Percentiles rank a stretch among this genome's conserved stretches.
phyloP scores from a whole-genome alignment of 2,888 invertebrate genomes.

The Drosophila nr. fundita region DNA sequence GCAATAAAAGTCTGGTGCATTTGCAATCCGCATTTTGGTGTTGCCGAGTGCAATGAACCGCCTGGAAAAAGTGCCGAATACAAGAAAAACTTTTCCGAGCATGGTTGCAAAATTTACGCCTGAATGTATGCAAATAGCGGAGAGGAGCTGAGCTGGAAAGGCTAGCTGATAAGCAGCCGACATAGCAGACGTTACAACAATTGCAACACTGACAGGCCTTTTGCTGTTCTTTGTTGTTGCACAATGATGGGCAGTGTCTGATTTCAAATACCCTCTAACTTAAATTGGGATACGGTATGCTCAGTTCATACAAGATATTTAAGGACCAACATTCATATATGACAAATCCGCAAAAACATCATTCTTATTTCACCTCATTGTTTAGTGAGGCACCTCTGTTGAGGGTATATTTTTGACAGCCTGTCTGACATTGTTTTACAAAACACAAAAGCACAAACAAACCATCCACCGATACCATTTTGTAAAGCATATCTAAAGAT shows the following conservation, averaged over 20 bases:
- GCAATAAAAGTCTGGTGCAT: constrained; percentile 69
- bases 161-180: constrained; percentile 53
- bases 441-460: constrained; percentile 4
- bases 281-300: not conserved
- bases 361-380: not conserved
- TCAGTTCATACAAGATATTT: not conserved
- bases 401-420: not conserved
- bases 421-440: not conserved
- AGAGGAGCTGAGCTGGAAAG: constrained; percentile 6
- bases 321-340: not conserved
- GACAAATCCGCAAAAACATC: not conserved
- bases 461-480: constrained; percentile 13
- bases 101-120: constrained; percentile 49
- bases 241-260: constrained; percentile 37
- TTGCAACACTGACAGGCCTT: constrained; percentile 49
- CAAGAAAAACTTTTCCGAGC: constrained; percentile 51
- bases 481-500: constrained; percentile 31
- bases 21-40: constrained; percentile 53
- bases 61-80: constrained; percentile 19
- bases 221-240: constrained; percentile 36
- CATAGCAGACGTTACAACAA: constrained; percentile 34
- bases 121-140: constrained; percentile 57
- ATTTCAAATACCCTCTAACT: constrained; percentile 27
- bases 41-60: constrained; percentile 68
- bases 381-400: not conserved